A percentile compares a stretch with the other conserved stretches of the same genome.
Conservation (phyloP, 1,140 invertebrate species). For the Zeugodacus cucurbitae region DNA sequence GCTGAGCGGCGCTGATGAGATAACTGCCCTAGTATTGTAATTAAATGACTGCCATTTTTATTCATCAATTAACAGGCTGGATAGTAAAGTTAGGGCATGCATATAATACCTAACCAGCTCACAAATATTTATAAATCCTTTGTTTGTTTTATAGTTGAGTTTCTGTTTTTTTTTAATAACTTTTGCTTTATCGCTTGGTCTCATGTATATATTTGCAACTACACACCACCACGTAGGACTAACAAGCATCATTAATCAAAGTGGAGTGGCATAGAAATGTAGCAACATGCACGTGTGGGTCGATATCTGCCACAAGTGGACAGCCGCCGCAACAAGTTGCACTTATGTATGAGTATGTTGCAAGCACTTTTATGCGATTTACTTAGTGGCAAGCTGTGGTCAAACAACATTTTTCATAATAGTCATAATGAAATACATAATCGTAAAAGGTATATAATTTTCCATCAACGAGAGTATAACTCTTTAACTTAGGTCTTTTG, state of each 20-base stretch:
- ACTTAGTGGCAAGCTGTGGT: not conserved
- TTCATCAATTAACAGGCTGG: not conserved
- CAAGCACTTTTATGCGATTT: not conserved
- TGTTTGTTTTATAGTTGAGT: not conserved
- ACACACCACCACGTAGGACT: not conserved
- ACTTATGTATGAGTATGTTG: not conserved
- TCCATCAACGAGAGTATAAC: not conserved
- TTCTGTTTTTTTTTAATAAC: not conserved
- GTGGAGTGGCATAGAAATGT: not conserved
- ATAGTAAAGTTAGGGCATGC: not conserved
- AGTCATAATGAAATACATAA: not conserved
- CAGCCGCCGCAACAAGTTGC: not conserved
- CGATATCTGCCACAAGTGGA: not conserved
- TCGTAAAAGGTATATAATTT: slow-evolving; percentile 1
- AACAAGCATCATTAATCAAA: slow-evolving; percentile 27
- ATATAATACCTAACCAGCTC: not conserved
- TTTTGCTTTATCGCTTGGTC: not conserved
- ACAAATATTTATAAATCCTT: not conserved
- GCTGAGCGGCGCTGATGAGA: not conserved
- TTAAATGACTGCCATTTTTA: not conserved
- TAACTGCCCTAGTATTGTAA: not conserved
- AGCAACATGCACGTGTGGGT: not conserved
- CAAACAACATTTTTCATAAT: not conserved
- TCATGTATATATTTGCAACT: not conserved
- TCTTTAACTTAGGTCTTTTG: not conserved